phyloP scores from a whole-genome alignment of 2,113 vertebrate genomes.

The Saccopteryx leptura region DNA sequence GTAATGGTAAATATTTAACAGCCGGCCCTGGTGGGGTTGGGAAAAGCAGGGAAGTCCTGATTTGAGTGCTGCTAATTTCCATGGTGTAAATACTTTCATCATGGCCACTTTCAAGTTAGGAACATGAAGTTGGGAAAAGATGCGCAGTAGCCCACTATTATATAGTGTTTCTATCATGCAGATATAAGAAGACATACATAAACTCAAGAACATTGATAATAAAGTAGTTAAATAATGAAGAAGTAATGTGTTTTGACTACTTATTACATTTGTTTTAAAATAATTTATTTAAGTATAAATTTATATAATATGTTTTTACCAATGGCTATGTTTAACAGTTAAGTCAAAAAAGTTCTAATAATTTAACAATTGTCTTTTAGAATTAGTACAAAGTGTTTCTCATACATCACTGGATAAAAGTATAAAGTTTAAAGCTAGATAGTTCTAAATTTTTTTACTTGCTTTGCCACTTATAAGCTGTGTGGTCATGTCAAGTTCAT shows the following conservation, averaged over 20 bases:
- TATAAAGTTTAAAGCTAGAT: not conserved
- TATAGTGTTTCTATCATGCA: not conserved
- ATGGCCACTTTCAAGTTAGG: not conserved
- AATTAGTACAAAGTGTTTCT: not conserved
- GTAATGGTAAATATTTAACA: not conserved
- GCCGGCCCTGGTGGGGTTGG: not conserved
- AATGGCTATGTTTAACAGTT: not conserved
- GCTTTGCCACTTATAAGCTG: not conserved
- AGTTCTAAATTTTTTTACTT: conserved; percentile 17
- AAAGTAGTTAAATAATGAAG: not conserved
- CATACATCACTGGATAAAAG: not conserved
- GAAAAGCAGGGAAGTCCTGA: not conserved
- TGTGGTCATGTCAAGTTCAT: not conserved
- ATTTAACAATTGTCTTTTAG: not conserved
- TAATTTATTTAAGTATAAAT: conserved; percentile 9
- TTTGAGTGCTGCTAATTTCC: not conserved
- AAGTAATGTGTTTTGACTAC: not conserved
- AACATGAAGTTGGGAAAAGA: not conserved
- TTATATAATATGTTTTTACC: conserved; percentile 25
- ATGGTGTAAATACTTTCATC: not conserved
- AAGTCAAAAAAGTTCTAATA: not conserved
- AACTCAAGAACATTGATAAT: not conserved
- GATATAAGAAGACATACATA: not conserved
- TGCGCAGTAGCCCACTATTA: not conserved
- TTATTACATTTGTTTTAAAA: conserved; percentile 1